Base-by-base conservation (phyloP, 2,113 vertebrate species). In the Amphiprion percula region DNA sequence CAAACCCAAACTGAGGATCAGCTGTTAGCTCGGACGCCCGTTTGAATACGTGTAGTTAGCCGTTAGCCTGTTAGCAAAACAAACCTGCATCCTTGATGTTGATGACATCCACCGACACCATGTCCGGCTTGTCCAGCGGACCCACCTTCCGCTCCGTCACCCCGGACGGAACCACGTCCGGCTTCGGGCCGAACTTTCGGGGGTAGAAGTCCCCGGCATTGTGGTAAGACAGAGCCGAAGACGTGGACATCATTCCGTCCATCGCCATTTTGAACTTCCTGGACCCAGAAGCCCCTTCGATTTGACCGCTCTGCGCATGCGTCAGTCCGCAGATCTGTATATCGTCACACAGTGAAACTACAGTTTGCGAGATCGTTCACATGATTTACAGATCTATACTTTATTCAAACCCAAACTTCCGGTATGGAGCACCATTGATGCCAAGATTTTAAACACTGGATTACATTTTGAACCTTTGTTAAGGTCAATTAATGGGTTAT, bases 121-220 rank as follows among this genome's bases (percentile, higher is more conserved):
- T 95, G 88, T 96, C 95, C 8, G 93, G 93, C 60, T 94, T 95
- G 30, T 95, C 95, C 74, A 89, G 86, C 11, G 94, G 92, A 0
- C 65, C 87, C 30, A 92, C 85, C 71, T 96, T 96, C 78, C 95
- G 90, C 88, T 96, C 95, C 4, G 94, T 95, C 60, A 96, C 92
- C 23, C 94, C 95, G 4, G 88, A 94, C 39, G 95, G 95, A 2
- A 96, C 95, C 67, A 96, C 95, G 82, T 96, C 95, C 37, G 95
- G 95, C 54, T 95, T 96, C 6, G 92, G 80, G 1, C 95, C 94
- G 56, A 95, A 90, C 70, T 95, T 95, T 73, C 95, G 77, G 17
- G 95, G 93, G 66, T 95, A 96, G 66, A 89, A 95, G 33, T 95
- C 95, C 41, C 88, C 94, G 53, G 24, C 84, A 74, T 68, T 83